A percentile compares a stretch with the other conserved stretches of the same genome.
Evolutionary conservation across 2,113 vertebrate genomes (phyloP).

Genomic region (Megaleporinus macrocephalus): DNA sequence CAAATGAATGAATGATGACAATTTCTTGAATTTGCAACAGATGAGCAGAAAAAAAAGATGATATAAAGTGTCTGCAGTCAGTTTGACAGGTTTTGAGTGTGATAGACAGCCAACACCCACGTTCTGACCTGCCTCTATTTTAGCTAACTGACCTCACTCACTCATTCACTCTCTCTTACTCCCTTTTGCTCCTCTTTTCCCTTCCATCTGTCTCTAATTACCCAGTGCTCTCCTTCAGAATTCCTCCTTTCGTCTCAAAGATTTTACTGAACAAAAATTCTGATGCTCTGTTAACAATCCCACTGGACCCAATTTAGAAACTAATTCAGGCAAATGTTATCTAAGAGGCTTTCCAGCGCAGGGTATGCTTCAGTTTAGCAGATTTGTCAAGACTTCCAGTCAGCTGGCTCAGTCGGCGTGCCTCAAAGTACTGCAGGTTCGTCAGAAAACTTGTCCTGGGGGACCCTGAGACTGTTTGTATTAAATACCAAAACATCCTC

Average conservation of each 20-base stretch:
- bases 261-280: slow-evolving; percentile 67
- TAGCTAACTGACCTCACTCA: neutral
- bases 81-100: neutral
- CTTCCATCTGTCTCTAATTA: slow-evolving; percentile 57
- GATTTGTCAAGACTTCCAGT: slow-evolving; percentile 52
- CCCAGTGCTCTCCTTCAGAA: slow-evolving; percentile 51
- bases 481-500: neutral
- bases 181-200: neutral
- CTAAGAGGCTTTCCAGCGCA: slow-evolving; percentile 66
- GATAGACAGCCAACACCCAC: neutral
- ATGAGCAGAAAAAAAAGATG: neutral
- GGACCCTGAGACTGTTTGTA: slow-evolving; percentile 25
- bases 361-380: slow-evolving; percentile 55
- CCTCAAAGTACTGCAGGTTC: slow-evolving; percentile 46
- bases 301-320: slow-evolving; percentile 74
- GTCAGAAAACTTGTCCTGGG: slow-evolving; percentile 47
- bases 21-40: neutral
- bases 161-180: neutral
- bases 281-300: slow-evolving; percentile 72
- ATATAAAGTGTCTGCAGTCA: neutral
- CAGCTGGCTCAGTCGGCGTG: neutral
- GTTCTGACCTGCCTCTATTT: neutral
- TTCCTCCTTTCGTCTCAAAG: slow-evolving; percentile 56
- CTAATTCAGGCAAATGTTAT: slow-evolving; percentile 72
- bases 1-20: neutral